Base-by-base conservation (phyloP, 2,797 vertebrate genomes). In the Amblyopsis hoosieri region DNA sequence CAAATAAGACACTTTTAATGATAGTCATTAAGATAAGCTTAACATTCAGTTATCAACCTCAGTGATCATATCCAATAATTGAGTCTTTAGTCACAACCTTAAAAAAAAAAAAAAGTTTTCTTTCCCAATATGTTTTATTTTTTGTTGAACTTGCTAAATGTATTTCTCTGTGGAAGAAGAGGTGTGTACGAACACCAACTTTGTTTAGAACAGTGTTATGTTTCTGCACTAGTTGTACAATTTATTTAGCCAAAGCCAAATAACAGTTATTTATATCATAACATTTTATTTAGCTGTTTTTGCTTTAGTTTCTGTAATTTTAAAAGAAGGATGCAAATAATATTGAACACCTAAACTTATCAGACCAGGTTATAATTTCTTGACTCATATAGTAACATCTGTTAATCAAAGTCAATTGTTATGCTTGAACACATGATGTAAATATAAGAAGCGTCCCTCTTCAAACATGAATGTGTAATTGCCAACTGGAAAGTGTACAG, bases 201-300 rank as follows among this genome's bases (percentile, higher is more conserved):
- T 46, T 15, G 42, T 42, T 45, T 17, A 15, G 8, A 17, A 13
- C 49, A n/a, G 11, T 3, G 45, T 11, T 19, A 29, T 62, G 45
- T 63, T 0, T 42, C 54, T 65, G 42, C 8, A 37, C 13, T 71
- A 5, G 57, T 15, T 45, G 1, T 17, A 45, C 57, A 17, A 61
- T 1, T 23, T 13, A 61, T 45, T 15, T 61, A 66, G 51, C 66
- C 57, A 72, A 72, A 66, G 45, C 46, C 19, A 13, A 37, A 37
- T 57, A 0, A 62, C 1, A 3, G 12, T 2, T 31, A 1, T 50
- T 60, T 62, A 15, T 54, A 54, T 76, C 67, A 55, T 72, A 2
- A 37, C 8, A 6, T 37, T 66, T 76, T 64, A 5, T 47, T 47
- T 23, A 2, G 19, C 42, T 33, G 0, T 66, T 63, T 73, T 33